Conservation (phyloP, 2,113 vertebrate species). For the Heloderma charlesbogerti region DNA sequence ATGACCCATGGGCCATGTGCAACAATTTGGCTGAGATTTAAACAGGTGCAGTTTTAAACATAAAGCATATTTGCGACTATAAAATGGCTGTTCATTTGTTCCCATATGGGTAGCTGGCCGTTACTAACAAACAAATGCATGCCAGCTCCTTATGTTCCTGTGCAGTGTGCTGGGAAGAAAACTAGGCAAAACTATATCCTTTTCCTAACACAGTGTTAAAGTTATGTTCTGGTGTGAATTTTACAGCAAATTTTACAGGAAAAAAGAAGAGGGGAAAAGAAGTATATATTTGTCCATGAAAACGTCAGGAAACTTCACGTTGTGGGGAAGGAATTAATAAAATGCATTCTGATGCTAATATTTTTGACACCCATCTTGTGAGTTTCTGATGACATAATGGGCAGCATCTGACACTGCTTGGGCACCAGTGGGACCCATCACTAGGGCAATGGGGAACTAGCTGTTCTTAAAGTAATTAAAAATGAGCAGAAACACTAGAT, state of each 20-base stretch:
- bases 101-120: slow-evolving; percentile 56
- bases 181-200: slow-evolving; percentile 18
- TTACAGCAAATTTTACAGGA: neutral
- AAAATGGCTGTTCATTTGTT: slow-evolving; percentile 64
- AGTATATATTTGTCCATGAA: neutral
- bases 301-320: neutral
- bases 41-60: slow-evolving; percentile 70
- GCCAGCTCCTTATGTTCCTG: slow-evolving; percentile 43
- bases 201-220: neutral
- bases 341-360: neutral
- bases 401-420: too few species aligned
- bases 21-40: slow-evolving; percentile 70
- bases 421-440: too few species aligned
- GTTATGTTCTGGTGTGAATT: neutral
- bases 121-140: slow-evolving; percentile 63
- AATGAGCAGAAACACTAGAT: too few species aligned
- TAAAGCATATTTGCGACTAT: slow-evolving; percentile 72
- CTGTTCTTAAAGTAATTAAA: too few species aligned
- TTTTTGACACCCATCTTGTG: neutral
- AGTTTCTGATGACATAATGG: neutral
- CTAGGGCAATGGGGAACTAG: too few species aligned
- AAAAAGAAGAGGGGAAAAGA: too few species aligned
- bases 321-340: neutral
- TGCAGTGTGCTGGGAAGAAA: neutral
- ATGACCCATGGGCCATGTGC: slow-evolving; percentile 68